These are phyloP conservation scores for Saccostrea glomerata DNA, from an alignment of 1,140 invertebrate genomes.

Conservation along the genomic window DNA sequence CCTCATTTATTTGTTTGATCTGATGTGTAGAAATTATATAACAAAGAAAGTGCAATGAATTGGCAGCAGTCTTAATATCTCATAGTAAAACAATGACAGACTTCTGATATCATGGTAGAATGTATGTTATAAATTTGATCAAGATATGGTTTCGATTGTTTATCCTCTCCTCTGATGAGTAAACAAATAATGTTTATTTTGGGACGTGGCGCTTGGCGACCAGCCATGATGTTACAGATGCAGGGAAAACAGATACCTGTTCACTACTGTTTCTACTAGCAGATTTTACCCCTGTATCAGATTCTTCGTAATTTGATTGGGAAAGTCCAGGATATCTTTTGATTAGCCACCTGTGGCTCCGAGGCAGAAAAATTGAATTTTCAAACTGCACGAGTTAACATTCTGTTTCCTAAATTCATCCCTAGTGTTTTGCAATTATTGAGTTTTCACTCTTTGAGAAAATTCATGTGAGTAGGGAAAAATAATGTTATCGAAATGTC, in stretches of 20 bases:
- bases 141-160: slow-evolving; percentile 22
- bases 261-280: background rate
- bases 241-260: background rate
- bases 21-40: background rate
- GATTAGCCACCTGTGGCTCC: slow-evolving; percentile 30
- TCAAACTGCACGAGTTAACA: slow-evolving; percentile 19
- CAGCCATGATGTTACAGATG: slow-evolving; percentile 17
- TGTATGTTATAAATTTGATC: slow-evolving; percentile 38
- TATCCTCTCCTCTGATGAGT: slow-evolving; percentile 30
- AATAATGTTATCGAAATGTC: background rate
- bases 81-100: background rate
- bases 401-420: background rate
- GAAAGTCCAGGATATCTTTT: background rate
- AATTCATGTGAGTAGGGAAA: too few species aligned
- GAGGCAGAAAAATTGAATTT: background rate
- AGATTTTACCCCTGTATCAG: slow-evolving; percentile 11
- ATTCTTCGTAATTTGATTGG: slow-evolving; percentile 13
- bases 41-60: background rate
- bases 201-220: background rate
- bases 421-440: background rate
- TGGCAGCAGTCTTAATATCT: background rate
- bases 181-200: slow-evolving; percentile 32
- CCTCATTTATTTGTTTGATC: too few species aligned
- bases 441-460: too few species aligned
- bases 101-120: slow-evolving; percentile 8